Conservation (phyloP, 64 coral and sea anemone genomes). For the Trachythela sp. region DNA sequence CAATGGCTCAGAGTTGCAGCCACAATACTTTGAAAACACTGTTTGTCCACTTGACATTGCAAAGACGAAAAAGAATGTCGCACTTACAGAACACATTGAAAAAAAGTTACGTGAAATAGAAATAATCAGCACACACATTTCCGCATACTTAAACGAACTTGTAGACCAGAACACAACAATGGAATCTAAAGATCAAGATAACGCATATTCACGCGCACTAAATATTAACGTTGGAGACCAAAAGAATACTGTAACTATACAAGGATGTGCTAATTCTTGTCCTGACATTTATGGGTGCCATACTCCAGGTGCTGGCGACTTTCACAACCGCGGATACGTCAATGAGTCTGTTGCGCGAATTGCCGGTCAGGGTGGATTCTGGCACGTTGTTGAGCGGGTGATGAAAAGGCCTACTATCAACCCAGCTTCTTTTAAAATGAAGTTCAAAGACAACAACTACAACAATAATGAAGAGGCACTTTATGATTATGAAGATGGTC, state of each 20-base stretch:
- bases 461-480: no score
- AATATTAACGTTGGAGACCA: slow-evolving; percentile 9
- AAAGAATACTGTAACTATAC: slow-evolving; percentile 3
- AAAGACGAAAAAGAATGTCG: background rate
- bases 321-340: background rate
- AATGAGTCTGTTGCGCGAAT: background rate
- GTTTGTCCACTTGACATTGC: background rate
- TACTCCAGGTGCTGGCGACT: background rate
- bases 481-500: no score
- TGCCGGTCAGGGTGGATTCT: background rate
- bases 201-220: background rate
- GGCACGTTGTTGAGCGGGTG: no score
- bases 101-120: background rate
- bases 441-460: no score
- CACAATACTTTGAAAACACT: background rate
- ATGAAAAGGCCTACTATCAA: no score
- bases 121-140: background rate
- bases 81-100: background rate
- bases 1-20: background rate
- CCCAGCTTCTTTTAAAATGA: no score
- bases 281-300: background rate
- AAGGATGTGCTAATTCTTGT: background rate
- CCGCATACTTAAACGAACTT: background rate
- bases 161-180: background rate
- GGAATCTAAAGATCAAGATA: background rate